Evolutionary conservation across 2,113 vertebrate genomes (phyloP).

Genomic region (Clupea harengus): DNA sequence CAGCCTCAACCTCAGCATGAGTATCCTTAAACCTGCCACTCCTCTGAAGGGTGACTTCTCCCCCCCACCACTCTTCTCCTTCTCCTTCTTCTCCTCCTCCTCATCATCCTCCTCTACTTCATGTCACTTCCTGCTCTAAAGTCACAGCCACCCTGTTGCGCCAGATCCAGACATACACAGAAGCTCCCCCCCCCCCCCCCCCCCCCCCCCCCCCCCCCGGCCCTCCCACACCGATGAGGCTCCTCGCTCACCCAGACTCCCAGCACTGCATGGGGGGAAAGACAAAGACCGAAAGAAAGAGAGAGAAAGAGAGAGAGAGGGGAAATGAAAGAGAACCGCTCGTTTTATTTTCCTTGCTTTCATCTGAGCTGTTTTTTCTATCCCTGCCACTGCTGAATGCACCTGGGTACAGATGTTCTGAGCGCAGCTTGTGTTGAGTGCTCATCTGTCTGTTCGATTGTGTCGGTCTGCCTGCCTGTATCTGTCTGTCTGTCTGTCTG

Average conservation of each 20-base stretch:
- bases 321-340: background rate
- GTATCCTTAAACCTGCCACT: background rate
- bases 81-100: too few species aligned
- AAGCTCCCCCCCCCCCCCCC: too few species aligned
- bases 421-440: background rate
- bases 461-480: background rate
- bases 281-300: background rate
- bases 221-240: too few species aligned
- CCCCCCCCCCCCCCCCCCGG: too few species aligned
- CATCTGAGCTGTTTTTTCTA: background rate
- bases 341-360: background rate
- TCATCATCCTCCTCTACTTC: too few species aligned
- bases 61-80: too few species aligned
- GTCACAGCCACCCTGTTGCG: too few species aligned
- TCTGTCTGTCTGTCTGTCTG: background rate
- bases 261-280: background rate
- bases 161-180: too few species aligned
- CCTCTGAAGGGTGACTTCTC: background rate
- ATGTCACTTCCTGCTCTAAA: too few species aligned
- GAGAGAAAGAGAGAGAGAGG: background rate
- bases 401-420: background rate
- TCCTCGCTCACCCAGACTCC: background rate
- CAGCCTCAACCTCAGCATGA: too few species aligned
- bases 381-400: background rate
- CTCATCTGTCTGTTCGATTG: background rate